A percentile compares a stretch with the other conserved stretches of the same genome.
These are phyloP conservation scores for Mugil cephalus DNA, from an alignment of 2,113 vertebrate genomes.

Conservation along the genomic window DNA sequence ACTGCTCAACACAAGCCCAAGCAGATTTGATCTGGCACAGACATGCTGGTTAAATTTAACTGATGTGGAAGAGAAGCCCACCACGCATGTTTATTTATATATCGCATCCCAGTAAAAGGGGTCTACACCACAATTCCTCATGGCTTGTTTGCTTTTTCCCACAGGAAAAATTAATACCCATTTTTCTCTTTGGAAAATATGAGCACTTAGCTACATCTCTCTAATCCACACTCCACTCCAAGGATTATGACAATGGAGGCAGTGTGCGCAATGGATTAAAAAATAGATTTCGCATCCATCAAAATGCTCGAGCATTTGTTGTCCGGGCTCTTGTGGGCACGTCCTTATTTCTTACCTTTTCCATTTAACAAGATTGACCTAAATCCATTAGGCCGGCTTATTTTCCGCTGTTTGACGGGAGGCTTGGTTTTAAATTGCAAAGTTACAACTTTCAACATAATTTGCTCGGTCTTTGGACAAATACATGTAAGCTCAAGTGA, in stretches of 20 bases:
- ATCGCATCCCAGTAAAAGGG: background rate
- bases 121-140: constrained; percentile 19
- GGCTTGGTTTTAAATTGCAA: background rate
- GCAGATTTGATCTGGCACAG: background rate
- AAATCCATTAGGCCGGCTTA: constrained; percentile 13
- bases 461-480: background rate
- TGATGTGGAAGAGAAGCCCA: background rate
- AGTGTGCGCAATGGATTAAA: constrained; percentile 75
- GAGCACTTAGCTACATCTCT: constrained; percentile 78
- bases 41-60: constrained; percentile 1
- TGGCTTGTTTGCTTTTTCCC: constrained; percentile 33
- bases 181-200: constrained; percentile 71
- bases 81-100: constrained; percentile 16
- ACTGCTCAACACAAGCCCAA: background rate
- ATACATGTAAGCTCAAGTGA: background rate
- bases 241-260: constrained; percentile 82
- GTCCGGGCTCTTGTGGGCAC: constrained; percentile 25
- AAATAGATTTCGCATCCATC: constrained; percentile 75
- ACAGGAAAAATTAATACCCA: constrained; percentile 55
- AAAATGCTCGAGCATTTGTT: constrained; percentile 63
- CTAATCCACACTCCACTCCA: constrained; percentile 81
- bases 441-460: background rate
- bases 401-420: constrained; percentile 3
- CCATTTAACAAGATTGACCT: constrained; percentile 46
- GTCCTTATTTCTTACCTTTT: constrained; percentile 53